phyloP scores from a whole-genome alignment of 1,140 invertebrate genomes.

The Drosophila gunungcola region DNA sequence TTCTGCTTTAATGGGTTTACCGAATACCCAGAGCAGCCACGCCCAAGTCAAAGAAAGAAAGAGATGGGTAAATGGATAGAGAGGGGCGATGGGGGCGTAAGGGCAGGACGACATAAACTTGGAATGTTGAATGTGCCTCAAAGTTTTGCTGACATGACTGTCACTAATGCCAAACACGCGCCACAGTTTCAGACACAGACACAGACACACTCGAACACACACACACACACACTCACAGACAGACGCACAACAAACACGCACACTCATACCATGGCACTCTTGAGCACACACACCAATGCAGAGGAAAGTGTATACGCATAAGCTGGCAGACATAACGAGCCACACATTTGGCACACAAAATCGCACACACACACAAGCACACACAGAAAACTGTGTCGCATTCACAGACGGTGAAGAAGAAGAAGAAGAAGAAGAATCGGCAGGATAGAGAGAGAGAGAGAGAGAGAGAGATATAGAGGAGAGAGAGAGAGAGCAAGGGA shows the following conservation, averaged over 20 bases:
- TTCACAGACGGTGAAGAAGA: slow-evolving; percentile 42
- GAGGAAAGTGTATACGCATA: slow-evolving; percentile 6
- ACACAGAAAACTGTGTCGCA: slow-evolving; percentile 75
- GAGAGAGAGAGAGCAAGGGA: slow-evolving; percentile 1
- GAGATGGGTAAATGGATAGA: neutral
- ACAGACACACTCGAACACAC: slow-evolving; percentile 43
- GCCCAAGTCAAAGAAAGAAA: slow-evolving; percentile 16
- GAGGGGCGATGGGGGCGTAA: slow-evolving; percentile 9
- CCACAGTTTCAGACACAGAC: slow-evolving; percentile 81
- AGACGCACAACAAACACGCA: slow-evolving; percentile 69
- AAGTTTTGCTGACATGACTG: slow-evolving; percentile 83
- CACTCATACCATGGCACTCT: slow-evolving; percentile 20
- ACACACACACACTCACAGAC: slow-evolving; percentile 8
- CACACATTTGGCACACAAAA: slow-evolving; percentile 78
- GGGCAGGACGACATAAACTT: slow-evolving; percentile 74
- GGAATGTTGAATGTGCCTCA: slow-evolving; percentile 82
- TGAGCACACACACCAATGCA: slow-evolving; percentile 1
- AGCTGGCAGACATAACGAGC: slow-evolving; percentile 56
- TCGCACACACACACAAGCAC: slow-evolving; percentile 18
- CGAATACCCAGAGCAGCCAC: slow-evolving; percentile 28
- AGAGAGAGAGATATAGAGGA: slow-evolving; percentile 10
- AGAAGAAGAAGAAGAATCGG: slow-evolving; percentile 10
- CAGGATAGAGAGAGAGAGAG: slow-evolving; percentile 3
- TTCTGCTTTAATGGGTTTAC: slow-evolving; percentile 15
- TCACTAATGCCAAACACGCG: slow-evolving; percentile 83